Conservation (phyloP, 2,797 vertebrate genomes). For the Pseudomugil tenellus region DNA sequence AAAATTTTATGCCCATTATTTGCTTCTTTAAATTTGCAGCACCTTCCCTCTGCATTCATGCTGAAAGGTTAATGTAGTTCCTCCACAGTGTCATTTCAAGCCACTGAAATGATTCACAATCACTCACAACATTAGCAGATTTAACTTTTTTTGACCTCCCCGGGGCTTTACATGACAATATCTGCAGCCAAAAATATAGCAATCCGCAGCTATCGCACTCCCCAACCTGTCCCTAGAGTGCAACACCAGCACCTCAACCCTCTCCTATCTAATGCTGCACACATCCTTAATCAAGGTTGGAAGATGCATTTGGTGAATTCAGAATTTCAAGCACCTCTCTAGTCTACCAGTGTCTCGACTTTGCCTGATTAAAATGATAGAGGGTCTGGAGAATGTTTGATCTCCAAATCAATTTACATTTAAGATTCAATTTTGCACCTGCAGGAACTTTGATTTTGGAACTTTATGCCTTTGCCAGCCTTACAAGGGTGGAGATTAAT, state of each 20-base stretch:
- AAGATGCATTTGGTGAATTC: conserved; percentile 70
- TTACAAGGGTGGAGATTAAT: conserved; percentile 65
- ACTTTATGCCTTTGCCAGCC: conserved; percentile 48
- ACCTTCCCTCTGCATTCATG: neutral
- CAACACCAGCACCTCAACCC: conserved; percentile 45
- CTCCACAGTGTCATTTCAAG: conserved; percentile 13
- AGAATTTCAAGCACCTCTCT: conserved; percentile 76
- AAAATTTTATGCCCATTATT: neutral
- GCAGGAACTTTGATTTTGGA: conserved; percentile 74
- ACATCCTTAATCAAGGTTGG: conserved; percentile 73
- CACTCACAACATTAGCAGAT: conserved; percentile 25
- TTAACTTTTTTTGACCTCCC: conserved; percentile 21
- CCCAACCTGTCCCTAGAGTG: conserved; percentile 40
- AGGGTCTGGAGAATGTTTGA: conserved; percentile 75
- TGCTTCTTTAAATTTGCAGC: neutral
- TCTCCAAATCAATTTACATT: conserved; percentile 82
- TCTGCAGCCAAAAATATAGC: conserved; percentile 11
- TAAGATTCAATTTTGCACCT: conserved; percentile 78
- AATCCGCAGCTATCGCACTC: conserved; percentile 1
- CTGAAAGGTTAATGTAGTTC: conserved; percentile 10
- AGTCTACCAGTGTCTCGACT: conserved; percentile 64
- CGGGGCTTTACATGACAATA: conserved; percentile 1
- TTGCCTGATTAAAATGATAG: conserved; percentile 80
- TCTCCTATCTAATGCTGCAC: neutral
- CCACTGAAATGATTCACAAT: conserved; percentile 34